Conservation (phyloP, 2,113 vertebrate species). For the Istiophorus platypterus region DNA sequence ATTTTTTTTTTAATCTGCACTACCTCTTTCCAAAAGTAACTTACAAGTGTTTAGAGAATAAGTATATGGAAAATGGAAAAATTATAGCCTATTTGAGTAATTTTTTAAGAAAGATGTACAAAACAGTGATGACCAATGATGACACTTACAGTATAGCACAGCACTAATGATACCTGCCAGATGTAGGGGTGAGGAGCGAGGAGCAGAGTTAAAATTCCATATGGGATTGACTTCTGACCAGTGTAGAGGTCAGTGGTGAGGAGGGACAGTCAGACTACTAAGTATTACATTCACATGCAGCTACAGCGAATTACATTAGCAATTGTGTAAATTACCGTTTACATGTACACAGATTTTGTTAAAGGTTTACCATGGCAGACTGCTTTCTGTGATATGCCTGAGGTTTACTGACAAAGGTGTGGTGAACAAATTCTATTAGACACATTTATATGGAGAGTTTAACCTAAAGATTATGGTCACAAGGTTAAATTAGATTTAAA, state of each 20-base stretch:
- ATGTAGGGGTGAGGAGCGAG: neutral
- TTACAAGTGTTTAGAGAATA: neutral
- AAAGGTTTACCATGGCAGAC: neutral
- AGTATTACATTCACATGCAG: neutral
- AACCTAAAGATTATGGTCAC: no score
- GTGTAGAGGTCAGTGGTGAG: neutral
- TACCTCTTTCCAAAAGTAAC: neutral
- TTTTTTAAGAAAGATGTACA: neutral
- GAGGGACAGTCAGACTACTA: neutral
- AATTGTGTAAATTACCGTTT: conserved; percentile 3
- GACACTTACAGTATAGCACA: neutral
- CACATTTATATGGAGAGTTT: neutral
- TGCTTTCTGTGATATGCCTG: neutral
- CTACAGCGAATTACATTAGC: neutral
- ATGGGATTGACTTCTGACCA: conserved; percentile 9
- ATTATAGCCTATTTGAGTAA: neutral
- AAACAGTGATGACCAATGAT: neutral
- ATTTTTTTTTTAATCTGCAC: neutral
- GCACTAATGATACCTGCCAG: neutral
- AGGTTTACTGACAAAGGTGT: neutral
- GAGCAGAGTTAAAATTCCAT: neutral
- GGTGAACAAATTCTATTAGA: neutral
- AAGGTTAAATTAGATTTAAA: neutral
- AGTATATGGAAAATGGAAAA: neutral
- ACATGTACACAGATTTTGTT: neutral